Base-by-base conservation (phyloP, 37 sponge, comb jelly and placozoan species). In the Oscarella lobularis region DNA sequence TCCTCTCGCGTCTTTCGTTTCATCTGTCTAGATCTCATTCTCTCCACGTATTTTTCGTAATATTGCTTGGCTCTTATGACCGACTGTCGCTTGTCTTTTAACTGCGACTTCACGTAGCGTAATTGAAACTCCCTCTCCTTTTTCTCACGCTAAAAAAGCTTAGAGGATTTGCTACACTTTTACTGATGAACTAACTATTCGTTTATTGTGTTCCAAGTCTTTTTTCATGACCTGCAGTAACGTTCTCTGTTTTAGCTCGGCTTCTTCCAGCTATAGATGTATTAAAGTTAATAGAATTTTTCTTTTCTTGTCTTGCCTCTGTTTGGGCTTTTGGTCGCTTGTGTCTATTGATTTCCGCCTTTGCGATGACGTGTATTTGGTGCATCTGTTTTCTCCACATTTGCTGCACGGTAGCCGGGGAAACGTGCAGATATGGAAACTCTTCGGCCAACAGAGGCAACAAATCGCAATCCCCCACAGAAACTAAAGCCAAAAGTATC, bases 361-460 rank as follows among this genome's bases (percentile, higher is more conserved):
- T 38, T 27, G 86, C 83, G 33, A 86, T 72, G 31, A 81, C 74
- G 32, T 54, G 76, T 6, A 90, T 78, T 81, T 86, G 86, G 39
- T 68, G 74, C 76, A 90, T 54, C 76, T 90, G 90, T 41, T 83
- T 86, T 70, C 76, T 66, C 87, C 86, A 83, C 33, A 90, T 80
- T 2, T 33, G 14, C 29, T 78, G 81, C n/a, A 79, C 80, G 3
- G 82, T 85, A 1, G 76, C 67, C 35, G 84, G 84, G 37, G 80
- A 76, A n/a, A 86, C 54, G 35, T 80, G 67, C 6, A 86, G 36
- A 66, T 72, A 80, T 37, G 87, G 87, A 39, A 90, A 83, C 31
- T 75, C 78, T 39, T 73, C 79, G 55, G 75, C 67, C 30, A 89
- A 37, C 35, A 82, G 67, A 0, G 81, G 78, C 36, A 89, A 54